These are phyloP conservation scores for Myotis findleyi DNA, from an alignment of 2,797 vertebrate genomes.

Conservation along the genomic window DNA sequence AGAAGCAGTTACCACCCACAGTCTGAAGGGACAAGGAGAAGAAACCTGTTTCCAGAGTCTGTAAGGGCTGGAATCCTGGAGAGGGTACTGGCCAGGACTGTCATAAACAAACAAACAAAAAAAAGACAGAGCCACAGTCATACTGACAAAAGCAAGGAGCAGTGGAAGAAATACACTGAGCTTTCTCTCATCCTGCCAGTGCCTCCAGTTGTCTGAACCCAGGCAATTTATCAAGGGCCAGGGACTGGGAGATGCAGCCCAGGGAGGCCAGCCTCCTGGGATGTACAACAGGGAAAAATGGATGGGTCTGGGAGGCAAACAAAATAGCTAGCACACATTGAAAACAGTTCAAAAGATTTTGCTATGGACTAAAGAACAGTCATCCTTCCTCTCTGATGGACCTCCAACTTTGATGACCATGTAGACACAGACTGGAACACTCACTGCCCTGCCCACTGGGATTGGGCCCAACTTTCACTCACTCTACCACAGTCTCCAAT, in stretches of 20 bases:
- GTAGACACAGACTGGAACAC: not conserved
- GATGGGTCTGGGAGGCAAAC: not conserved
- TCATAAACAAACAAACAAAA: not conserved
- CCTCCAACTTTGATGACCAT: not conserved
- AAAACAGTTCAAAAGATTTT: not conserved
- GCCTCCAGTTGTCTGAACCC: not conserved
- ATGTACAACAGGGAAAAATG: not conserved
- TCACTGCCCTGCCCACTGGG: fast-evolving
- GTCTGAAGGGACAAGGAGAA: not conserved
- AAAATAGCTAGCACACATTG: too few species aligned
- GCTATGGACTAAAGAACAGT: not conserved
- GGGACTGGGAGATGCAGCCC: not conserved
- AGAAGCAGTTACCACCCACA: not conserved
- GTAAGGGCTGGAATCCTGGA: not conserved
- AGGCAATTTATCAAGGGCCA: not conserved
- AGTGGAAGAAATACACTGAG: not conserved
- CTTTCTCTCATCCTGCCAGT: not conserved
- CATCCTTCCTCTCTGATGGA: not conserved
- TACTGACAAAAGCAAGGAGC: not conserved
- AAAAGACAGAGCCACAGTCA: not conserved
- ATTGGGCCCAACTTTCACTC: not conserved
- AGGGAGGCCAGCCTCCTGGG: not conserved
- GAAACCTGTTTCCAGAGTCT: not conserved
- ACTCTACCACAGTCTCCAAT: fast-evolving
- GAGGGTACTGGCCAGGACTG: not conserved